Evolutionary conservation across 2,888 invertebrate species (phyloP).

Genomic region (Dromius quadrimaculatus): DNA sequence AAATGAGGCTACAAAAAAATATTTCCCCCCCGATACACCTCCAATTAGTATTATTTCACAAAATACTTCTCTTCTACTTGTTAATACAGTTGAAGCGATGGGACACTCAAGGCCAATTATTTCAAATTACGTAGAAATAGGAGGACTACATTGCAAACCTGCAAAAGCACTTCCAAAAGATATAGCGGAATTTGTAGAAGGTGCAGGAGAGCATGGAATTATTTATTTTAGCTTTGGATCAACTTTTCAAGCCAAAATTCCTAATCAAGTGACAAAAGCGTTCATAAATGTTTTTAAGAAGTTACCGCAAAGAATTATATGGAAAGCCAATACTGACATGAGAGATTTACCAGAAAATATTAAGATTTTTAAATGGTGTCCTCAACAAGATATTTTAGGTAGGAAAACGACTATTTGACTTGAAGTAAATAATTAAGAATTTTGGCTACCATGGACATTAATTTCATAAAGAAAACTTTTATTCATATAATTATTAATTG

Average conservation of each 20-base stretch:
- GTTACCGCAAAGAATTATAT: constrained; percentile 27
- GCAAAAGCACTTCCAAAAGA: constrained; percentile 13
- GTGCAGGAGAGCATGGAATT: constrained; percentile 22
- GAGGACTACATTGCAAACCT: constrained; percentile 27
- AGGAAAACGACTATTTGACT: neutral
- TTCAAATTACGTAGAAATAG: constrained; percentile 24
- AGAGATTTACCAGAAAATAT: constrained; percentile 24
- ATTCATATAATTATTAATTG: too few relatives aligned
- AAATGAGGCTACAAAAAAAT: constrained; percentile 24
- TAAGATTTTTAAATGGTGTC: constrained; percentile 12
- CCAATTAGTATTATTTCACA: neutral
- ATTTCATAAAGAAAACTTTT: too few relatives aligned
- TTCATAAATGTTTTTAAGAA: constrained; percentile 27
- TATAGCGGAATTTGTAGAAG: constrained; percentile 19
- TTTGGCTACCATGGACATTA: too few relatives aligned
- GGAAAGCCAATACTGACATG: constrained; percentile 8
- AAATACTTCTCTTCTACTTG: constrained; percentile 28
- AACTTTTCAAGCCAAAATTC: constrained; percentile 2
- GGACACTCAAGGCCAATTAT: constrained; percentile 7
- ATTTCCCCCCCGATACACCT: constrained; percentile 6
- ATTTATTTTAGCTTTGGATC: constrained; percentile 37
- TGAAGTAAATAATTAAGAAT: too few relatives aligned
- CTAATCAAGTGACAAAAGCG: neutral
- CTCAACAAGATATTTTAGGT: constrained; percentile 41
- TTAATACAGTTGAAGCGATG: constrained; percentile 12